Percentiles rank a stretch among this genome's conserved stretches.
These are phyloP conservation scores for Sterrhoptilus dennistouni DNA, from an alignment of 2,113 vertebrate species.

Conservation along the genomic window DNA sequence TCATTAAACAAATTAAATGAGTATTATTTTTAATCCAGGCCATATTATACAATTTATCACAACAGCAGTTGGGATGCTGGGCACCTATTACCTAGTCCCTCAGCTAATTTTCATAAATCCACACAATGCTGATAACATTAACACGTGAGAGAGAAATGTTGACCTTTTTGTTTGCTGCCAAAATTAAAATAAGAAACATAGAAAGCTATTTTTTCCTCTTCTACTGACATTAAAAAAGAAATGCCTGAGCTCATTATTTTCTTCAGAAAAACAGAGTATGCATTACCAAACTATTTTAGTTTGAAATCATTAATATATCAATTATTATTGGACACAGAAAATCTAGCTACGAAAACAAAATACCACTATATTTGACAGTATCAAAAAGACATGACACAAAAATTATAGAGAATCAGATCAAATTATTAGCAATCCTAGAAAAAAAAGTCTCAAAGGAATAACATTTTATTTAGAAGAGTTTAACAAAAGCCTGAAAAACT, in stretches of 20 bases:
- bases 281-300: not conserved
- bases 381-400: not conserved
- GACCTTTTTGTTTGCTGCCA: slow-evolving; percentile 72
- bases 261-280: not conserved
- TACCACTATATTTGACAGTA: not conserved
- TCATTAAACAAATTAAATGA: slow-evolving; percentile 83
- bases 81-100: slow-evolving; percentile 65
- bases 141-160: slow-evolving; percentile 72
- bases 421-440: not conserved
- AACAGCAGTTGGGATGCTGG: slow-evolving; percentile 76
- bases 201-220: slow-evolving; percentile 45
- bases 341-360: not conserved
- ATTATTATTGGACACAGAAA: not conserved
- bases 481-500: not conserved
- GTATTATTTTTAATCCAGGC: slow-evolving; percentile 80
- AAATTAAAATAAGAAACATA: slow-evolving; percentile 56
- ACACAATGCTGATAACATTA: slow-evolving; percentile 74
- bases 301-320: not conserved
- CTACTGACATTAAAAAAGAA: slow-evolving; percentile 6
- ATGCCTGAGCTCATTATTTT: not conserved
- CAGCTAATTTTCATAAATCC: slow-evolving; percentile 78
- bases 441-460: not conserved
- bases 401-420: not conserved
- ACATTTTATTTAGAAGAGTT: not conserved
- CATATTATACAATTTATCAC: slow-evolving; percentile 81